These are phyloP conservation scores for Aleadryas rufinucha DNA, from an alignment of 2,113 vertebrate genomes.

Conservation along the genomic window DNA sequence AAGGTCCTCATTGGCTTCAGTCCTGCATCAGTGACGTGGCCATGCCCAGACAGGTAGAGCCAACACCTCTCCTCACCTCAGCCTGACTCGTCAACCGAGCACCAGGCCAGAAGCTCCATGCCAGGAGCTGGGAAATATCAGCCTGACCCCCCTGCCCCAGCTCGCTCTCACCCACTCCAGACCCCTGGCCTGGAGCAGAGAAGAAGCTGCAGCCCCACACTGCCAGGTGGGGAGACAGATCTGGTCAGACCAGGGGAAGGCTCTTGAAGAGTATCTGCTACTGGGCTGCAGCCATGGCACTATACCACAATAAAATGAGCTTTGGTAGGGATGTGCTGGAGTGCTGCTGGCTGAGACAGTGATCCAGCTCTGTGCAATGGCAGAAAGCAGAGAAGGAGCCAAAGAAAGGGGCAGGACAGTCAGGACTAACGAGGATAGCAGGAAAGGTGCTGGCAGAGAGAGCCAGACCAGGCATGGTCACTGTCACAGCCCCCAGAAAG, in stretches of 20 bases:
- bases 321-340: background rate
- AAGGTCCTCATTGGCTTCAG: background rate
- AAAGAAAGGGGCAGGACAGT: background rate
- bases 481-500: background rate
- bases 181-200: background rate
- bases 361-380: background rate
- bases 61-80: background rate
- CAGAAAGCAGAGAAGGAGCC: background rate
- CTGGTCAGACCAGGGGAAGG: background rate
- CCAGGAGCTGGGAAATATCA: background rate
- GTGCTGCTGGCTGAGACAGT: background rate
- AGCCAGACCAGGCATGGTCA: background rate
- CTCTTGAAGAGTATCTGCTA: background rate
- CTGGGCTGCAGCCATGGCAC: background rate
- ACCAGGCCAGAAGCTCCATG: background rate
- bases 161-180: accelerated
- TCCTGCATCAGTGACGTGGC: accelerated
- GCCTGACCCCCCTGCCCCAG: background rate
- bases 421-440: background rate
- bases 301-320: background rate
- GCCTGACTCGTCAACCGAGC: accelerated
- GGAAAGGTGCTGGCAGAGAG: background rate
- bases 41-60: background rate
- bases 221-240: background rate
- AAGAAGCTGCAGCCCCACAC: background rate